These are phyloP conservation scores for Tiaroga cobitis DNA, from an alignment of 2,797 vertebrate species.

Conservation along the genomic window DNA sequence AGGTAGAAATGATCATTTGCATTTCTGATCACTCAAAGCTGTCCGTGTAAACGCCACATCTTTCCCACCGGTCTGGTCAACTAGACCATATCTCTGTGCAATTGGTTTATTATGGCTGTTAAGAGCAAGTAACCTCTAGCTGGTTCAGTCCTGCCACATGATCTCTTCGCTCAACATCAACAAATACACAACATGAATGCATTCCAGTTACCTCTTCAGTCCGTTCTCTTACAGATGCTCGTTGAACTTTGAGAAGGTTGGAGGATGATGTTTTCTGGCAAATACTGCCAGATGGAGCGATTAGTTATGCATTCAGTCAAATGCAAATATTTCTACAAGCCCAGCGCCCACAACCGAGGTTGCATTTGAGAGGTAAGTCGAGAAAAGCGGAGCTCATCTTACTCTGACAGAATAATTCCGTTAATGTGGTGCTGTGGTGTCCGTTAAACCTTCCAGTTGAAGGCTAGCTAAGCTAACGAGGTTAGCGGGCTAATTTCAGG, in stretches of 20 bases:
- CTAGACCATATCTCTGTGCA: not conserved
- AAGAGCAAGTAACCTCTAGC: not conserved
- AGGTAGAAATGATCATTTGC: not conserved
- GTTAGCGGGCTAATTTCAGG: constrained; percentile 68
- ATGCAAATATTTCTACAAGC: constrained; percentile 55
- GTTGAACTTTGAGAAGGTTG: constrained; percentile 34
- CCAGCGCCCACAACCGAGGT: not conserved
- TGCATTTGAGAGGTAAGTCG: not conserved
- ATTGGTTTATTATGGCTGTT: not conserved
- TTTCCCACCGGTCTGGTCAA: not conserved
- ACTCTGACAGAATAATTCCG: not conserved
- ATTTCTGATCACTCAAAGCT: not conserved
- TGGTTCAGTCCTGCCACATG: not conserved
- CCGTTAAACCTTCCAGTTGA: constrained; percentile 28
- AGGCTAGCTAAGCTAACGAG: constrained; percentile 50
- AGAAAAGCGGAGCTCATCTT: constrained; percentile 19
- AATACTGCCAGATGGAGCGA: constrained; percentile 48
- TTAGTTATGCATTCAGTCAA: constrained; percentile 56
- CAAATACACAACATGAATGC: constrained; percentile 2
- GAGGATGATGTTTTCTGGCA: constrained; percentile 29
- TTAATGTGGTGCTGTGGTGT: constrained; percentile 3
- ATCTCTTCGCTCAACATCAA: constrained; percentile 7
- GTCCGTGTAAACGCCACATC: not conserved
- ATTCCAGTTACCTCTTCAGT: constrained; percentile 44
- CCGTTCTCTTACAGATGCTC: constrained; percentile 2